A percentile compares a stretch with the other conserved stretches of the same genome.
phyloP scores from a whole-genome alignment of 2,113 vertebrate genomes.

The Rousettus leschenaultii region DNA sequence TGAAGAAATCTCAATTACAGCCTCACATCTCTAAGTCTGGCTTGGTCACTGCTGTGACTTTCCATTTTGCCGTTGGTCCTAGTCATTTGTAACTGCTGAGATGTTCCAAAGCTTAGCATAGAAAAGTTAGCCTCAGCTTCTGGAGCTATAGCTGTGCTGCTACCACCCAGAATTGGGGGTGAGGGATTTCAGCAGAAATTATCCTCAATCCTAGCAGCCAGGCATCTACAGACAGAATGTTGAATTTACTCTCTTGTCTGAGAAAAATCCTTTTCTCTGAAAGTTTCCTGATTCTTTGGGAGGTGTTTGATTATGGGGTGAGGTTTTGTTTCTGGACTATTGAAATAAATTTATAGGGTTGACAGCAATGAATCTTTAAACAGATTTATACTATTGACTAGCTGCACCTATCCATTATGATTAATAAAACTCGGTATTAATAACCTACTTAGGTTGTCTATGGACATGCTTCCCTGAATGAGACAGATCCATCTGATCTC shows the following conservation, averaged over 20 bases:
- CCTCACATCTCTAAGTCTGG: neutral
- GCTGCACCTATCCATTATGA: slow-evolving; percentile 73
- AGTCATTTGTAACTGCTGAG: slow-evolving; percentile 27
- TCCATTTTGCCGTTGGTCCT: neutral
- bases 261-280: neutral
- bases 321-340: slow-evolving; percentile 56
- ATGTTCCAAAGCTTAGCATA: neutral
- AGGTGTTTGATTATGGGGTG: slow-evolving; percentile 41
- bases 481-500: too few relatives aligned
- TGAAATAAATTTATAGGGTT: slow-evolving; percentile 42
- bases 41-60: slow-evolving; percentile 3
- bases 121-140: neutral
- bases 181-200: neutral
- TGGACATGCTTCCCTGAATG: too few relatives aligned
- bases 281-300: neutral
- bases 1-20: neutral
- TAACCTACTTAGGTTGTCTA: neutral
- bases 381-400: slow-evolving; percentile 69
- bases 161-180: neutral
- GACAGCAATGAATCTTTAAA: slow-evolving; percentile 59
- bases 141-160: neutral
- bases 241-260: slow-evolving; percentile 13
- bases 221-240: neutral
- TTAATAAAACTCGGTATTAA: slow-evolving; percentile 76
- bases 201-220: neutral